A percentile compares a stretch with the other conserved stretches of the same genome.
Evolutionary conservation across 2,113 vertebrate species (phyloP).

Genomic region (Cryptotis parvus): DNA sequence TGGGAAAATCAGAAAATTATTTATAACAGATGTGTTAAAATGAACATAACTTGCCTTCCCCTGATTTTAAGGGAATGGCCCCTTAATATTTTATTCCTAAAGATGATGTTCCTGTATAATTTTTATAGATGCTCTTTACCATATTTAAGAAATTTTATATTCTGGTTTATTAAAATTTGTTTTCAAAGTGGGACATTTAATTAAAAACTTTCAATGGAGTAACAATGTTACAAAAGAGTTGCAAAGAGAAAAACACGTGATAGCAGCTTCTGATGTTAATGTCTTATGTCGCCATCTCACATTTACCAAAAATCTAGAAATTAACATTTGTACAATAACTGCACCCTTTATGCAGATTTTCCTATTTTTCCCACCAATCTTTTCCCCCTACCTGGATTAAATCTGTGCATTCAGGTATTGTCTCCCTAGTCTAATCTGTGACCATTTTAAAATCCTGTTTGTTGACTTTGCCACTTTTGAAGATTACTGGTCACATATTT

Average conservation of each 20-base stretch:
- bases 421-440: not conserved
- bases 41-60: not conserved
- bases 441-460: not conserved
- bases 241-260: no score
- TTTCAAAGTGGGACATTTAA: not conserved
- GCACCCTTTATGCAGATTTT: not conserved
- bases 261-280: not conserved
- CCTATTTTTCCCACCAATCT: not conserved
- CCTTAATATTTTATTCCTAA: not conserved
- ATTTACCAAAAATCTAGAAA: conserved; percentile 21
- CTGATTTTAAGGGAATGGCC: not conserved
- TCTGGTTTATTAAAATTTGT: conserved; percentile 4
- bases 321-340: not conserved
- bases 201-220: not conserved
- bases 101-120: not conserved
- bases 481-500: not conserved
- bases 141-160: conserved; percentile 2
- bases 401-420: not conserved
- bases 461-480: not conserved
- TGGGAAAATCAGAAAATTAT: not conserved
- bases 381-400: not conserved
- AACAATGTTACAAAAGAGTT: not conserved
- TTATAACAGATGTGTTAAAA: conserved; percentile 16
- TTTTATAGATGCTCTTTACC: not conserved
- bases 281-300: not conserved